A percentile compares a stretch with the other conserved stretches of the same genome.
Conservation (phyloP, 2,797 vertebrate species). For the Margarornis squamiger region DNA sequence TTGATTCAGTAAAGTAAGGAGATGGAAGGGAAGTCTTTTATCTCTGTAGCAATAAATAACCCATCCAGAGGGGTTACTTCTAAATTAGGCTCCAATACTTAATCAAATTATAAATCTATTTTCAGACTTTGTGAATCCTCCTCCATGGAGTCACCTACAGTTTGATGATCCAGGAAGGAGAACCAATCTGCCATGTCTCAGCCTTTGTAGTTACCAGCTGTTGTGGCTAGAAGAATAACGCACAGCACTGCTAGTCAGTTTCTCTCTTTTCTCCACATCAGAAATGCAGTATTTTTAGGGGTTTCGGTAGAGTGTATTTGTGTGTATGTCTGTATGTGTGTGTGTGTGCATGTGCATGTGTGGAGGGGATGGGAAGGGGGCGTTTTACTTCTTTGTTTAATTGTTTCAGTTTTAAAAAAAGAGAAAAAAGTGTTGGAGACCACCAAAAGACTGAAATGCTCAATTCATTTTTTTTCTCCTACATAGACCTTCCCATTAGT, state of each 20-base stretch:
- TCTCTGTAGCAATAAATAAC: background rate
- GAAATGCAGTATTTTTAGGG: background rate
- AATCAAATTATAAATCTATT: background rate
- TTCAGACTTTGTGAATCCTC: background rate
- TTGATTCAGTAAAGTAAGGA: background rate
- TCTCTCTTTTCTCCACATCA: background rate
- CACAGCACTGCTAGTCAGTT: background rate
- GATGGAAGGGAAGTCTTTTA: background rate
- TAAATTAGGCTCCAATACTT: background rate
- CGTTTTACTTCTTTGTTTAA: too few relatives aligned
- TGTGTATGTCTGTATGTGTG: background rate
- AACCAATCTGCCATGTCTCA: background rate
- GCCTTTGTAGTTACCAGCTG: background rate
- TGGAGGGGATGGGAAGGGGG: too few relatives aligned
- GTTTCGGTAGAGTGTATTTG: fast-evolving
- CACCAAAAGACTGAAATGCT: background rate
- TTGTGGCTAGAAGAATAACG: background rate
- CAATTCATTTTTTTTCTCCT: background rate
- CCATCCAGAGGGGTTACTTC: background rate
- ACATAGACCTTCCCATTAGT: background rate
- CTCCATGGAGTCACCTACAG: background rate
- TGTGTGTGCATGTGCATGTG: background rate
- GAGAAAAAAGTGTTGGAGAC: background rate
- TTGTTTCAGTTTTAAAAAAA: background rate
- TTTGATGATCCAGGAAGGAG: background rate